Conservation (phyloP, 2,888 invertebrate genomes). For the Brachypterus glaber region DNA sequence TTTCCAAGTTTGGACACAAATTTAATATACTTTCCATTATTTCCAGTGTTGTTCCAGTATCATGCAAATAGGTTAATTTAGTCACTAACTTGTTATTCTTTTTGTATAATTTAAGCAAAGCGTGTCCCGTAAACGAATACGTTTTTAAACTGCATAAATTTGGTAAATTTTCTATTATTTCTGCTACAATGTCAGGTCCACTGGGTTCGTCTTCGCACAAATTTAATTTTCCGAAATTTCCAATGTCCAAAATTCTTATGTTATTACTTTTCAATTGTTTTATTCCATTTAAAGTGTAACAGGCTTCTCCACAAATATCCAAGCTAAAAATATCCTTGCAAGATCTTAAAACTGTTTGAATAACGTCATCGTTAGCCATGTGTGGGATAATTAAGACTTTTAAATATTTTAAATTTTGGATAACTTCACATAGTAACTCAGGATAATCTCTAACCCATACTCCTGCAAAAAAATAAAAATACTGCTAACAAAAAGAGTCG, state of each 20-base stretch:
- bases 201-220: slow-evolving; percentile 45
- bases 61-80: slow-evolving; percentile 59
- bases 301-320: slow-evolving; percentile 62
- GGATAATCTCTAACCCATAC: slow-evolving; percentile 64
- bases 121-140: slow-evolving; percentile 58
- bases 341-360: slow-evolving; percentile 49
- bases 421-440: slow-evolving; percentile 50
- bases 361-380: slow-evolving; percentile 58
- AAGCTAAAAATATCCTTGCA: slow-evolving; percentile 50
- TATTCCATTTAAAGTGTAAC: slow-evolving; percentile 56
- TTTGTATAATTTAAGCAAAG: slow-evolving; percentile 48
- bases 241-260: slow-evolving; percentile 55
- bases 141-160: slow-evolving; percentile 56
- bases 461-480: too few relatives aligned
- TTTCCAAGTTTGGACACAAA: slow-evolving; percentile 54
- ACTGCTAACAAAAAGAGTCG: too few relatives aligned
- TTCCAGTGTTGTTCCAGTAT: slow-evolving; percentile 51
- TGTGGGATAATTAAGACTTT: slow-evolving; percentile 58
- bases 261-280: slow-evolving; percentile 48
- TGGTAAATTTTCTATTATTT: slow-evolving; percentile 53
- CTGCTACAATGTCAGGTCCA: slow-evolving; percentile 47
- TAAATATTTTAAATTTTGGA: slow-evolving; percentile 50
- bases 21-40: slow-evolving; percentile 51
- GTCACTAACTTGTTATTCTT: slow-evolving; percentile 49
- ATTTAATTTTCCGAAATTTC: slow-evolving; percentile 60